These are phyloP conservation scores for Buphagus erythrorhynchus DNA, from an alignment of 2,797 vertebrate species.

Conservation along the genomic window DNA sequence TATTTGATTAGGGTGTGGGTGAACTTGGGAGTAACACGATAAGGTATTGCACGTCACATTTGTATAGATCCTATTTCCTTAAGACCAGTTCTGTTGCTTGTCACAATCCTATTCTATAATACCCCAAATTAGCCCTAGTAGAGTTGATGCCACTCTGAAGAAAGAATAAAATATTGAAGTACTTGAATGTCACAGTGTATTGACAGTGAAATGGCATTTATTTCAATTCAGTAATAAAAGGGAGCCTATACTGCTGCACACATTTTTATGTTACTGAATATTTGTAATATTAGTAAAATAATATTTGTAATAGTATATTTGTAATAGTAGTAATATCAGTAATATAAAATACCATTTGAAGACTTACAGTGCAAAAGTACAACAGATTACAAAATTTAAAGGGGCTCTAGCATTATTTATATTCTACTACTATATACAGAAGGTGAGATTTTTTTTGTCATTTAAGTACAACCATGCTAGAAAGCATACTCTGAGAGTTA, in stretches of 20 bases:
- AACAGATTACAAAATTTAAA: slow-evolving; percentile 34
- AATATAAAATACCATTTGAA: neutral
- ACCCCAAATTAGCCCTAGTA: slow-evolving; percentile 67
- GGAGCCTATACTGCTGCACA: neutral
- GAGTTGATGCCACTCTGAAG: slow-evolving; percentile 65
- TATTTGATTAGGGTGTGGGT: slow-evolving; percentile 64
- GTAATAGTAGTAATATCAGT: too few species aligned
- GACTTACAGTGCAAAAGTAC: neutral
- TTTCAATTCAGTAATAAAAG: neutral
- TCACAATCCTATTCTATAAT: slow-evolving; percentile 27
- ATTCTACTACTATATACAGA: neutral
- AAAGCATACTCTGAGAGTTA: neutral
- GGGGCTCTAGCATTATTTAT: neutral
- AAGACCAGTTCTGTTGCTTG: slow-evolving; percentile 23
- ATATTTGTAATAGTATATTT: too few species aligned
- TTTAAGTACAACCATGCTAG: neutral
- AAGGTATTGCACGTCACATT: neutral
- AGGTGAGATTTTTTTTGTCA: neutral
- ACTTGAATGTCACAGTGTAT: slow-evolving; percentile 27
- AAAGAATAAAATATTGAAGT: slow-evolving; percentile 73
- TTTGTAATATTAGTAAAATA: neutral
- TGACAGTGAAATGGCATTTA: slow-evolving; percentile 36
- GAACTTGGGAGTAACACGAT: neutral
- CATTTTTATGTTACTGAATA: neutral
- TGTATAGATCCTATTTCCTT: slow-evolving; percentile 45